These are phyloP conservation scores for Acleris holmiana DNA, from an alignment of 2,888 invertebrate species.

Conservation along the genomic window DNA sequence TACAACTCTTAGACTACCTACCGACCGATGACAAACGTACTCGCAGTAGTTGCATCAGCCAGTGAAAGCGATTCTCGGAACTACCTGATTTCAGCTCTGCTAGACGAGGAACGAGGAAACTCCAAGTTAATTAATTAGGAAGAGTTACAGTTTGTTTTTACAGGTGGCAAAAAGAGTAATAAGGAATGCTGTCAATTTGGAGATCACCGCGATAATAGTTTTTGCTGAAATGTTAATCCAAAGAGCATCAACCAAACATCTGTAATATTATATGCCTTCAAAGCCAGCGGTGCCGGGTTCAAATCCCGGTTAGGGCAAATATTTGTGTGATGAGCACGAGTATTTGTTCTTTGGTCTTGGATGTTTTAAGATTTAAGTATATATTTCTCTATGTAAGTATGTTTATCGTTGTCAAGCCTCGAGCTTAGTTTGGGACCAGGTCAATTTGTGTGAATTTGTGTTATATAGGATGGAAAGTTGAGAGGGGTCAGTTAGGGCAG, in stretches of 20 bases:
- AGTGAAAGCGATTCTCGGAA: conserved; percentile 48
- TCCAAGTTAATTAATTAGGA: conserved; percentile 11
- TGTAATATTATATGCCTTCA: background rate
- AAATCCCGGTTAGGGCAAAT: too few relatives aligned
- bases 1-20: conserved; percentile 18
- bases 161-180: background rate
- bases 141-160: conserved; percentile 3
- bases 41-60: conserved; percentile 46
- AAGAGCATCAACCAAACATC: too few relatives aligned
- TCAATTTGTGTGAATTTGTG: too few relatives aligned
- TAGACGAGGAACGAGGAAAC: conserved; percentile 11
- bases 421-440: too few relatives aligned
- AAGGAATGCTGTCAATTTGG: background rate
- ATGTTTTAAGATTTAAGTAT: too few relatives aligned
- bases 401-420: too few relatives aligned
- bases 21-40: background rate
- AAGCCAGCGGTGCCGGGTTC: too few relatives aligned
- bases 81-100: background rate
- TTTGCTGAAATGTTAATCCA: background rate
- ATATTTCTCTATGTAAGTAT: too few relatives aligned
- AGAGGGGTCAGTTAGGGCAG: too few relatives aligned
- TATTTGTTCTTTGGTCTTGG: too few relatives aligned
- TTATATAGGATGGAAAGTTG: background rate
- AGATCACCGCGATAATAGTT: background rate
- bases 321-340: too few relatives aligned